Base-by-base conservation (phyloP, 2,888 invertebrate species). In the Xestia rhomboidea region DNA sequence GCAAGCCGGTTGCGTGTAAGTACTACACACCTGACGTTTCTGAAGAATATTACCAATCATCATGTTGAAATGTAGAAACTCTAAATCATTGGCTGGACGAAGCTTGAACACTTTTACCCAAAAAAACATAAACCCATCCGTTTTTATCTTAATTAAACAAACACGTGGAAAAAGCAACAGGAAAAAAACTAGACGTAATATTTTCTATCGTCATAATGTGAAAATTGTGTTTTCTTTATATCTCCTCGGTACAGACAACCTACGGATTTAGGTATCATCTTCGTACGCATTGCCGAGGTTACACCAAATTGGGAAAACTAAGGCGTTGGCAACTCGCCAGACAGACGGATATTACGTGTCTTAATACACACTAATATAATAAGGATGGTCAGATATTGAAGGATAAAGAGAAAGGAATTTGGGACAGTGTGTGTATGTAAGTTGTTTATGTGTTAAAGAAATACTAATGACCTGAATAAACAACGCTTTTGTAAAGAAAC, bases 321-420 rank as follows among this genome's bases (percentile, higher is more conserved):
- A 87, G 77, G 76, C 77, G 77, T 74, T 87, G 87, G 87, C 87
- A 76, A 63, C 51, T 24, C 21, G 81, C 87, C 87, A 87, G 82
- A 72, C 69, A 72, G 71, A 71, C 78, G 64, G 72, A 79, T 84
- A 83, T 85, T 81, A 88, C 79, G 84, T 81, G 82, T 82, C 71
- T 79, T 86, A 82, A 84, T 82, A 86, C 74, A 67, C 72, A 73
- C 73, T 86, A 77, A 86, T 84, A 81, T 76, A 72, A 83, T 78
- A 77, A 82, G 73, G 68, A 86, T 84, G 49, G 70, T 41, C 69
- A 72, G 51, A 86, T 82, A 82, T 86, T 87, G 74, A 71, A 80
- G 81, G 69, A 63, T 81, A 84, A 68, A 77, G 51, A 68, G 15
- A 73, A 24, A 60, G 46, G 46, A 27, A 60, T 64, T 46, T 63